Conservation (phyloP, 2,888 invertebrate genomes). For the Bellardia bayeri region DNA sequence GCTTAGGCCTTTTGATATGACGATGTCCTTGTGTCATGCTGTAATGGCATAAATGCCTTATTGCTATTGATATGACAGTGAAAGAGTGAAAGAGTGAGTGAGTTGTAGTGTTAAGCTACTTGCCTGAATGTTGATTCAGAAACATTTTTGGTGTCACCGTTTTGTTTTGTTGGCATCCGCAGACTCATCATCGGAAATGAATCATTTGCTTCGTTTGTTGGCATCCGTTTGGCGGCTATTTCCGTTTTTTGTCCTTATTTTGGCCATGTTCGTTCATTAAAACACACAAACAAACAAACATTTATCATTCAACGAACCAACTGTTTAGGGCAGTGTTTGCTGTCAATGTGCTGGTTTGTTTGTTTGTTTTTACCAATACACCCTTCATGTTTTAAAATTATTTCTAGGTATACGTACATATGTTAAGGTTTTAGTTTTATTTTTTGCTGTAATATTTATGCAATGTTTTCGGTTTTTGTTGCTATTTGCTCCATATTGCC, state of each 20-base stretch:
- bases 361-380: conserved; percentile 49
- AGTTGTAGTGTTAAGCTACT: neutral
- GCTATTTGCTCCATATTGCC: conserved; percentile 42
- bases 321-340: conserved; percentile 1
- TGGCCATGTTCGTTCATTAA: conserved; percentile 66
- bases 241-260: conserved; percentile 79
- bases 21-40: conserved; percentile 37
- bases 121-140: conserved; percentile 1
- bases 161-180: conserved; percentile 75
- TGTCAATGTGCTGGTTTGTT: conserved; percentile 46
- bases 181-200: conserved; percentile 83
- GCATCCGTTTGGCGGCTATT: conserved; percentile 83
- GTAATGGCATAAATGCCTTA: conserved; percentile 20
- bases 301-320: conserved; percentile 11
- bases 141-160: conserved; percentile 60
- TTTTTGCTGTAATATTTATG: conserved; percentile 68
- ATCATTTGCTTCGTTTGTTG: conserved; percentile 84
- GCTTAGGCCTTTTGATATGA: neutral
- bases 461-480: conserved; percentile 29
- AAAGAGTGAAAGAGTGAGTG: conserved; percentile 3
- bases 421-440: conserved; percentile 34
- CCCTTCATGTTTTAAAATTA: neutral
- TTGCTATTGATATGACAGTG: conserved; percentile 8
- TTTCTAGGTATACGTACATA: conserved; percentile 20
- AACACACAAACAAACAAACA: no score